Base-by-base conservation (phyloP, 2,113 vertebrate species). In the Trinectes maculatus region DNA sequence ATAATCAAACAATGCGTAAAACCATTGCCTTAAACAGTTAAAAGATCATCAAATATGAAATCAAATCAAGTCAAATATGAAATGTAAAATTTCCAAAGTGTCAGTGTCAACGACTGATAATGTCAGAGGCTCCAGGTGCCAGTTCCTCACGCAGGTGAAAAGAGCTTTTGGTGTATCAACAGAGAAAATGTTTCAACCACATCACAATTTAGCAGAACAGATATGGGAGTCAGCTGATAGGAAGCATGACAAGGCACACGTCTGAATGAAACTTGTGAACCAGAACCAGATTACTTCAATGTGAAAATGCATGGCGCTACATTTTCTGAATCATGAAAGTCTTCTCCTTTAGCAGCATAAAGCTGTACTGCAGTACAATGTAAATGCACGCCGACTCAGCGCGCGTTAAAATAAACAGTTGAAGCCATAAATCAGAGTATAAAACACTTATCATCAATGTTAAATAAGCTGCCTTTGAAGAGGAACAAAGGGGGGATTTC, bases 401-500 rank as follows among this genome's bases (percentile, higher is more conserved):
- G 11, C 26, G 47, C 26, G 66, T 42, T 67, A 1, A 56, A 78
- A 63, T 79, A 71, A 76, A 70, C 74, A 22, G 54, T 2, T 0
- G 8, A 29, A 58, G 67, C 69, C 6, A 33, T 55, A 63, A 82
- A 77, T 83, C 79, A 56, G 64, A 63, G 57, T 2, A 6, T 37
- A 67, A 68, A 65, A 48, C 31, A 49, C 49, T 65, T 57, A 53
- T 70, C 75, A 12, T 29, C 4, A 1, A n/a, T 42, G 53, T 82
- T 77, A 54, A 84, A 72, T 84, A 85, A 89, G 82, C 49, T 92
- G 64, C 94, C 88, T 85, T 75, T 84, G 62, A 58, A 53, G 70
- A 73, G 65, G 71, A 87, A 91, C 83, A 86, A 87, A 85, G 62
- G n/a, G 67, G 40, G 74, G 68, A 37, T 77, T 83, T 40, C 11